phyloP scores from a whole-genome alignment of 2,113 vertebrate species.

The Neogobius melanostomus region DNA sequence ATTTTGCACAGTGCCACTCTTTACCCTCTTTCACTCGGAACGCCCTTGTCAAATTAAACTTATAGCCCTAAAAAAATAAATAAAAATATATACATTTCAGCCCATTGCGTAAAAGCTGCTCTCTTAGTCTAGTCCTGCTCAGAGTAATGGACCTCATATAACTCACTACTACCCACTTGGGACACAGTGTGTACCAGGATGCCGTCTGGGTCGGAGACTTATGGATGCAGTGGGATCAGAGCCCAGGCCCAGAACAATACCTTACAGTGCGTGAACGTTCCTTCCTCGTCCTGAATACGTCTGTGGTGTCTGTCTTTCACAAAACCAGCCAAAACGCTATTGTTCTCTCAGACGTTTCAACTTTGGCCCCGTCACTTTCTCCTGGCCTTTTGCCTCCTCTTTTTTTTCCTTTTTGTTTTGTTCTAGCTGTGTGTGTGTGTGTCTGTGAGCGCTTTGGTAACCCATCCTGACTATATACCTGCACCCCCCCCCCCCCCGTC shows the following conservation, averaged over 20 bases:
- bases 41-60: too few relatives aligned
- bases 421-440: constrained; percentile 14
- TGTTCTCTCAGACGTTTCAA: constrained; percentile 72
- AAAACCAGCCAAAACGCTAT: constrained; percentile 68
- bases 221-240: constrained; percentile 43
- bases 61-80: too few relatives aligned
- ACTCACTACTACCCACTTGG: not conserved
- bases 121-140: too few relatives aligned
- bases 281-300: constrained; percentile 58
- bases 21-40: too few relatives aligned
- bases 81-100: too few relatives aligned
- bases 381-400: constrained; percentile 37
- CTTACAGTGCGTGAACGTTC: constrained; percentile 47
- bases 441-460: constrained; percentile 31
- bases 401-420: not conserved
- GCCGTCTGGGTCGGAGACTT: constrained; percentile 44
- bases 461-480: constrained; percentile 60
- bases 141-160: too few relatives aligned
- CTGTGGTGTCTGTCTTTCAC: constrained; percentile 65
- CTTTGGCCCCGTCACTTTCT: constrained; percentile 70
- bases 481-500: constrained; percentile 27
- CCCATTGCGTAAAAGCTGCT: too few relatives aligned
- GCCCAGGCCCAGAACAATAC: constrained; percentile 66
- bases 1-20: too few relatives aligned
- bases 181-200: constrained; percentile 54